Conservation (phyloP, 2,888 invertebrate genomes). For the Arrhopalites spinosus region DNA sequence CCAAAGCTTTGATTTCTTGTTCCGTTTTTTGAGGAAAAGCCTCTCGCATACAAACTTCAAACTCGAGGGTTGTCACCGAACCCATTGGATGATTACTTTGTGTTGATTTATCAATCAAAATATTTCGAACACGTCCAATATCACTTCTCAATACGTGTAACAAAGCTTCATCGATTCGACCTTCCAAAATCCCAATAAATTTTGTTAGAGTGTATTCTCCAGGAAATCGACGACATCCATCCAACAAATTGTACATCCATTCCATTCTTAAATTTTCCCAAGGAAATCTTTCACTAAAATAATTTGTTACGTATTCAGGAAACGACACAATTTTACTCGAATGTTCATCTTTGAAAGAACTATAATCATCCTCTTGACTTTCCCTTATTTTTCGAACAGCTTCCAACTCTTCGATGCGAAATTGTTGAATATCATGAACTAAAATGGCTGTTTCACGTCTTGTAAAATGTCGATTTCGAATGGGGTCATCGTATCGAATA, state of each 20-base stretch:
- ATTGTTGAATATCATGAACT: constrained; percentile 63
- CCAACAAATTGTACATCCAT: constrained; percentile 43
- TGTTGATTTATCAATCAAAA: constrained; percentile 6
- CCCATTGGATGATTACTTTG: constrained; percentile 9
- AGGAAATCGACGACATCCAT: constrained; percentile 37
- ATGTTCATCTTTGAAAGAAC: constrained; percentile 55
- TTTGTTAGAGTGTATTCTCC: constrained; percentile 9
- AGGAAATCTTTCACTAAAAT: constrained; percentile 35
- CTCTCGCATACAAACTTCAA: constrained; percentile 13
- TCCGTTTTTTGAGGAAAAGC: constrained; percentile 26
- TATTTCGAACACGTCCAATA: constrained; percentile 7
- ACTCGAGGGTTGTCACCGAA: constrained; percentile 1
- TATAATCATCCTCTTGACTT: constrained; percentile 60
- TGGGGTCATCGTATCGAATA: constrained; percentile 50
- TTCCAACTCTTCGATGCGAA: constrained; percentile 31
- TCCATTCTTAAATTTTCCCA: constrained; percentile 37
- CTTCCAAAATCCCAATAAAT: constrained; percentile 36
- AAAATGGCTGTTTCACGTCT: constrained; percentile 63
- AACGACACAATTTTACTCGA: constrained; percentile 17
- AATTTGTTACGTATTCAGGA: constrained; percentile 35
- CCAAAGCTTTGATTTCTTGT: constrained; percentile 24
- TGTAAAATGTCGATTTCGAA: constrained; percentile 63
- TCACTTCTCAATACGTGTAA: constrained; percentile 29
- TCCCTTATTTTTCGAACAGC: constrained; percentile 41
- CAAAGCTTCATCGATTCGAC: constrained; percentile 33